Conservation (phyloP, 2,113 vertebrate genomes). For the Plestiodon gilberti region DNA sequence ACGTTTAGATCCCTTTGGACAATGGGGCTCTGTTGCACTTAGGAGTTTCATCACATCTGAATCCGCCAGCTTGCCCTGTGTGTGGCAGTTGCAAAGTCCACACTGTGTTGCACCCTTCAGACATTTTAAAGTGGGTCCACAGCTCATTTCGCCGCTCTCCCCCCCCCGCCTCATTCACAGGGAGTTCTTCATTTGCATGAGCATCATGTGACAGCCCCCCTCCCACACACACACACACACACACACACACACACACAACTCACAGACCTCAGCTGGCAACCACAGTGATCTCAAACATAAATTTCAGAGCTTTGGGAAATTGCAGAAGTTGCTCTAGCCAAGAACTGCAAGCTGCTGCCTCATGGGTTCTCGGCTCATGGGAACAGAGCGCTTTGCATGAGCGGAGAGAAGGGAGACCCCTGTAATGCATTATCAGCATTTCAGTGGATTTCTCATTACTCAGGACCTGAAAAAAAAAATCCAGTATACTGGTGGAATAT, state of each 20-base stretch:
- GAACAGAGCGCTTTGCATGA: neutral
- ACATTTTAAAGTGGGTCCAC: neutral
- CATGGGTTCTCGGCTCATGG: neutral
- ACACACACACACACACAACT: neutral
- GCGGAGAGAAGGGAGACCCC: neutral
- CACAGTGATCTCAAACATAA: neutral
- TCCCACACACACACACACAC: too few species aligned
- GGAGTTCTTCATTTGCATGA: neutral
- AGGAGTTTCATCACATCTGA: neutral
- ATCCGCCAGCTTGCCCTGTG: neutral
- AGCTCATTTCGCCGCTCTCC: neutral
- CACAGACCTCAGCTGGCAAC: neutral
- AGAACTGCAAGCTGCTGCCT: neutral
- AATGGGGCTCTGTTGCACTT: neutral
- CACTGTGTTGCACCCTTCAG: neutral
- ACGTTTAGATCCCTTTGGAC: neutral
- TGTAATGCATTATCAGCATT: neutral
- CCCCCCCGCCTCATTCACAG: neutral
- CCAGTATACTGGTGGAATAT: neutral
- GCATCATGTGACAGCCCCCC: neutral
- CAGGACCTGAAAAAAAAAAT: neutral
- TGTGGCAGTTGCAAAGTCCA: too few species aligned
- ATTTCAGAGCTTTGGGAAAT: neutral
- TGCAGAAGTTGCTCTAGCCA: neutral
- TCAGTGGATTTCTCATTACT: neutral